A percentile compares a stretch with the other conserved stretches of the same genome.
phyloP scores from a whole-genome alignment of 2,797 vertebrate species.

The Furcifer pardalis region DNA sequence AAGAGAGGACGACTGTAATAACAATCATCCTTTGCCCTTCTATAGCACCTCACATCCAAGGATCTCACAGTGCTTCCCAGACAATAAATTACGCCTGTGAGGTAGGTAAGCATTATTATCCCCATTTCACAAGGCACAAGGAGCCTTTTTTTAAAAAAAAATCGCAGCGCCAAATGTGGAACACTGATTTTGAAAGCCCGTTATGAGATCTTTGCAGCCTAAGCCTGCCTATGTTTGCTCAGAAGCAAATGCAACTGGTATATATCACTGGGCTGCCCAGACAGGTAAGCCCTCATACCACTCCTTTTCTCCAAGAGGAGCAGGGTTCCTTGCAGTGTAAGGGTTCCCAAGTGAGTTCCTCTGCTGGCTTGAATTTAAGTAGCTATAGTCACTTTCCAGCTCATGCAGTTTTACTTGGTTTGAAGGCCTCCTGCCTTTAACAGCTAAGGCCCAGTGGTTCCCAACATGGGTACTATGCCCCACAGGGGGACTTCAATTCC shows the following conservation, averaged over 20 bases:
- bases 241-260: neutral
- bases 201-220: conserved; percentile 1
- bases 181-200: conserved; percentile 6
- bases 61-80: conserved; percentile 40
- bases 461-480: too few species aligned
- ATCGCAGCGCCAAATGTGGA: neutral
- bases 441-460: neutral
- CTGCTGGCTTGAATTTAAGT: neutral
- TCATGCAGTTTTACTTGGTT: neutral
- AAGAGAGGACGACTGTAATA: conserved; percentile 24
- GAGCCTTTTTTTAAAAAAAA: neutral
- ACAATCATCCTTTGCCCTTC: conserved; percentile 19
- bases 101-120: conserved; percentile 34
- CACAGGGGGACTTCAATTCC: too few species aligned
- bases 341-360: accelerated
- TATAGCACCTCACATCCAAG: conserved; percentile 40
- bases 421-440: neutral
- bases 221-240: neutral
- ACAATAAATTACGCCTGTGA: conserved; percentile 40
- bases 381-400: neutral
- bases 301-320: neutral
- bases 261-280: neutral
- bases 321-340: neutral
- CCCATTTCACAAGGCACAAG: conserved; percentile 26
- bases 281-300: conserved; percentile 8